phyloP scores from a whole-genome alignment of 2,113 vertebrate genomes.

The Brevimyrus niger region DNA sequence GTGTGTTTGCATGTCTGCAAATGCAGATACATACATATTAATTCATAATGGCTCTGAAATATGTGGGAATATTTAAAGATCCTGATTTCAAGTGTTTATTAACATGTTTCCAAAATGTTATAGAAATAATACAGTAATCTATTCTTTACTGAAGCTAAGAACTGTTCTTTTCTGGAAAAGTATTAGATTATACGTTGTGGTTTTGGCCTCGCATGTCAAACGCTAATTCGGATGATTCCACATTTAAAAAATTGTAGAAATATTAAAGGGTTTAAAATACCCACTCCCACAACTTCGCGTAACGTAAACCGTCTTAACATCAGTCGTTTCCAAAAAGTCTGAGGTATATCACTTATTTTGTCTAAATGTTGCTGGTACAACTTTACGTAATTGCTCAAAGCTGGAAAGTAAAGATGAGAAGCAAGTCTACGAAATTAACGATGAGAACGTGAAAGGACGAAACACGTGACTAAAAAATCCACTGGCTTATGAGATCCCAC shows the following conservation, averaged over 20 bases:
- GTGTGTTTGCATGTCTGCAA: not conserved
- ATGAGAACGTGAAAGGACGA: constrained; percentile 27
- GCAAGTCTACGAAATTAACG: constrained; percentile 23
- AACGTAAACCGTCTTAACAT: not conserved
- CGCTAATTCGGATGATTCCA: not conserved
- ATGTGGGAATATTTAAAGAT: not conserved
- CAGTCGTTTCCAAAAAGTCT: constrained; percentile 1
- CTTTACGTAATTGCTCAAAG: not conserved
- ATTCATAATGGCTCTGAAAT: not conserved
- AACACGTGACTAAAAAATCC: constrained; percentile 31
- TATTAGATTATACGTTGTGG: not conserved
- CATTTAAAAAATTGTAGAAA: not conserved
- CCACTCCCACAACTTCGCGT: not conserved
- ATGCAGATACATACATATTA: not conserved
- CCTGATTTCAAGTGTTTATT: not conserved
- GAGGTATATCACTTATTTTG: constrained; percentile 19
- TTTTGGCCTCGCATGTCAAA: not conserved
- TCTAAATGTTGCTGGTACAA: constrained; percentile 16
- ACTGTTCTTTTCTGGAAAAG: not conserved
- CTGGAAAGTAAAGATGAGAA: constrained; percentile 26
- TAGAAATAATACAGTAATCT: not conserved
- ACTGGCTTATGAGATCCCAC: constrained; percentile 30
- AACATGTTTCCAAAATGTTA: not conserved
- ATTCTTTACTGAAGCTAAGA: not conserved
- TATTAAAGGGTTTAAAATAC: not conserved